phyloP scores from a whole-genome alignment of 2,797 vertebrate genomes.

The Pangasius sanitwongsei region DNA sequence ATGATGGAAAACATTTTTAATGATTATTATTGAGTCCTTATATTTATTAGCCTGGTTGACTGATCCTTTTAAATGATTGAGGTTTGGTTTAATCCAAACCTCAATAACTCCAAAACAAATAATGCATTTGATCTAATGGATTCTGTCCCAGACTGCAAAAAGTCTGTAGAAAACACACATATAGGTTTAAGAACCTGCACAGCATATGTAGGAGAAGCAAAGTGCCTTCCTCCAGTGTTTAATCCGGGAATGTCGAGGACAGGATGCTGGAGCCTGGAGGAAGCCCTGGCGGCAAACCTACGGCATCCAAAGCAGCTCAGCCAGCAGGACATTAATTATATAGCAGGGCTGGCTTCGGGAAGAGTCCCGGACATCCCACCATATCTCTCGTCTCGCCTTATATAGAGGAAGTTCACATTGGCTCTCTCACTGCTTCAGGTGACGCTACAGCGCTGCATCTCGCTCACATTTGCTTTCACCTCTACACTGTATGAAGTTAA shows the following conservation, averaged over 20 bases:
- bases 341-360: slow-evolving; percentile 52
- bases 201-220: slow-evolving; percentile 58
- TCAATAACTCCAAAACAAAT: background rate
- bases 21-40: background rate
- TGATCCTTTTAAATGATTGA: background rate
- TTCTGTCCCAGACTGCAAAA: background rate
- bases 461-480: background rate
- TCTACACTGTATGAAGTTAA: slow-evolving; percentile 8
- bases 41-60: background rate
- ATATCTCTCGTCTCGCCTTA: slow-evolving; percentile 34
- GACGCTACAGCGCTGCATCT: slow-evolving; percentile 53
- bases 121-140: background rate
- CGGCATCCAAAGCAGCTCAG: slow-evolving; percentile 37
- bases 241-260: slow-evolving; percentile 64
- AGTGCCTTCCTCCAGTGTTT: slow-evolving; percentile 52
- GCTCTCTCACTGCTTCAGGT: slow-evolving; percentile 64
- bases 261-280: slow-evolving; percentile 71
- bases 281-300: slow-evolving; percentile 60
- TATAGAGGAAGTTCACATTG: slow-evolving; percentile 51
- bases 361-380: slow-evolving; percentile 58
- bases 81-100: background rate
- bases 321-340: slow-evolving; percentile 60
- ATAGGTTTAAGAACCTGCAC: background rate
- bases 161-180: background rate
- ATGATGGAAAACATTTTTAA: background rate